A percentile compares a stretch with the other conserved stretches of the same genome.
phyloP scores from a whole-genome alignment of 2,888 invertebrate species.

The Amblyjoppa proteus region DNA sequence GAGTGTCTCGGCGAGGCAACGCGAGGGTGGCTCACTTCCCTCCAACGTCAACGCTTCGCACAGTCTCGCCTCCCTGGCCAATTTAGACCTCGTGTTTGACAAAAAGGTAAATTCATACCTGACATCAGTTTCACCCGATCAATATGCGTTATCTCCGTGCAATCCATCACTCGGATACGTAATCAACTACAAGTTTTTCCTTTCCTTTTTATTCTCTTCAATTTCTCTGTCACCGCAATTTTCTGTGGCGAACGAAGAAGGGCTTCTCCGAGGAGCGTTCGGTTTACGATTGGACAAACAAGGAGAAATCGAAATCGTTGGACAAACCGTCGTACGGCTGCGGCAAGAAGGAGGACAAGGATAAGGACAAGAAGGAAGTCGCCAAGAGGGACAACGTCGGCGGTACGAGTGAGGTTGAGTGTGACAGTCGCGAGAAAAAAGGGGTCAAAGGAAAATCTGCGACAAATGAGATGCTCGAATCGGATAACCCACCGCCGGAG shows the following conservation, averaged over 20 bases:
- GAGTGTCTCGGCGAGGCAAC: slow-evolving; percentile 86
- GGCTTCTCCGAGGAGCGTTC: slow-evolving; percentile 81
- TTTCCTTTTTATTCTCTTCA: slow-evolving; percentile 15
- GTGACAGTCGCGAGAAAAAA: slow-evolving; percentile 67
- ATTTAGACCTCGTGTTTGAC: slow-evolving; percentile 82
- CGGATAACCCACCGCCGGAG: slow-evolving; percentile 82
- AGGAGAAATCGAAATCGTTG: slow-evolving; percentile 83
- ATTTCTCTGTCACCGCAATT: not conserved
- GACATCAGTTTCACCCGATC: not conserved
- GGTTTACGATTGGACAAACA: slow-evolving; percentile 82
- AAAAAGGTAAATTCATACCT: slow-evolving; percentile 78
- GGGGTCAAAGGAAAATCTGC: slow-evolving; percentile 73
- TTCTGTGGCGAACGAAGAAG: slow-evolving; percentile 73
- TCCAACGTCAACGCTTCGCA: slow-evolving; percentile 87
- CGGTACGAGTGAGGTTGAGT: slow-evolving; percentile 75
- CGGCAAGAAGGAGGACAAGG: slow-evolving; percentile 81
- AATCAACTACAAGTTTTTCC: not conserved
- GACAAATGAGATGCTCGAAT: slow-evolving; percentile 84
- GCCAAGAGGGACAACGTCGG: slow-evolving; percentile 73
- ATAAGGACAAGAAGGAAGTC: slow-evolving; percentile 79
- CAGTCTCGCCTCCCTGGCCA: slow-evolving; percentile 81
- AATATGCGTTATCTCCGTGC: not conserved
- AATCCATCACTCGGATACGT: slow-evolving; percentile 18
- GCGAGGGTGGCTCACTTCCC: slow-evolving; percentile 89
- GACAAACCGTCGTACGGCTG: slow-evolving; percentile 80